Conservation (phyloP, 2,113 vertebrate species). For the Mustela nigripes region DNA sequence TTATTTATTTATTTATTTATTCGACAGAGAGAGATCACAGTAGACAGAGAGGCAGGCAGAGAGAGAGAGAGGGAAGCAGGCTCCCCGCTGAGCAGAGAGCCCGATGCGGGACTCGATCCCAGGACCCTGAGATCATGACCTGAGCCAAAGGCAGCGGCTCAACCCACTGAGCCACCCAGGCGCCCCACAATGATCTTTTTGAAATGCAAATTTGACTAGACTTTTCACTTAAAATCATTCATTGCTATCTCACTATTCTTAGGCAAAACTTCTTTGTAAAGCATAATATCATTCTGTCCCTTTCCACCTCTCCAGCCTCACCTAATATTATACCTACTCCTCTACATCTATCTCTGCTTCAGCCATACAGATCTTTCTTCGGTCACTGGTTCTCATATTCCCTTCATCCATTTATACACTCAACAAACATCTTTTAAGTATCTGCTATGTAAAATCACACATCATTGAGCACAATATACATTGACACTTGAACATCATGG, state of each 20-base stretch:
- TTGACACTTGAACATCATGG: neutral
- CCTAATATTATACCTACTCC: neutral
- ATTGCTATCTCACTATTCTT: neutral
- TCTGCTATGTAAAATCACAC: neutral
- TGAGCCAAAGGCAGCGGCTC: too few relatives aligned
- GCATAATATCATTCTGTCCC: neutral
- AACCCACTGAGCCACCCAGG: too few relatives aligned
- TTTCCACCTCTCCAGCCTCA: neutral
- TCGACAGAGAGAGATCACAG: too few relatives aligned
- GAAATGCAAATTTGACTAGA: neutral
- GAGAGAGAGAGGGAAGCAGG: too few relatives aligned
- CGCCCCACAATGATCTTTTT: neutral
- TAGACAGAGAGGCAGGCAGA: too few relatives aligned
- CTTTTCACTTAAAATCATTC: constrained; percentile 34
- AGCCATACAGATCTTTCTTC: neutral
- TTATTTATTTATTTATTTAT: too few relatives aligned
- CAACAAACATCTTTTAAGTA: neutral
- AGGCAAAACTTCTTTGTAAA: neutral
- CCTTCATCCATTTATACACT: neutral
- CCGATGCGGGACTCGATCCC: too few relatives aligned
- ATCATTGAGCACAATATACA: neutral
- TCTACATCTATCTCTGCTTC: neutral
- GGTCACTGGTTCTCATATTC: neutral
- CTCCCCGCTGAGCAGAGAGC: too few relatives aligned
- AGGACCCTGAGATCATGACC: too few relatives aligned